phyloP scores from a whole-genome alignment of 2,113 vertebrate genomes.

The Chionis minor region DNA sequence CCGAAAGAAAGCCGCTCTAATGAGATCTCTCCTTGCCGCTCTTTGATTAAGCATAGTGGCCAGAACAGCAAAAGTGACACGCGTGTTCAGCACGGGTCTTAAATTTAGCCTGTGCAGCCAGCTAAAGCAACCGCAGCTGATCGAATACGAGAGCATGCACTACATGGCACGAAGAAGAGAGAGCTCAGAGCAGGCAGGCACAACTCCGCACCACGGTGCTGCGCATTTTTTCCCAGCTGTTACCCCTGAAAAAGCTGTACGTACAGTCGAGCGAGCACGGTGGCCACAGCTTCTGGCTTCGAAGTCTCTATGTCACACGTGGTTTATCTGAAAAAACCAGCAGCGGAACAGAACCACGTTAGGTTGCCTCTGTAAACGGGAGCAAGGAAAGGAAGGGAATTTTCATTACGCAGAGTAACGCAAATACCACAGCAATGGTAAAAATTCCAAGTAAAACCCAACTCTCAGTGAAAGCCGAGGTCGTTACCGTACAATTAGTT shows the following conservation, averaged over 20 bases:
- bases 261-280: constrained; percentile 45
- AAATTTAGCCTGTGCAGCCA: neutral
- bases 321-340: constrained; percentile 74
- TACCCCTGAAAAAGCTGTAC: constrained; percentile 14
- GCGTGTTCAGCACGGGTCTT: neutral
- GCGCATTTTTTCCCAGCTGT: constrained; percentile 23
- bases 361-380: constrained; percentile 69
- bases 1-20: constrained; percentile 7
- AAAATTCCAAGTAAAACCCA: constrained; percentile 10
- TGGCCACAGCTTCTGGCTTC: neutral
- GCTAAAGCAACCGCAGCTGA: constrained; percentile 7
- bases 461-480: neutral
- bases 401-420: neutral
- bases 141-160: neutral
- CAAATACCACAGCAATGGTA: neutral
- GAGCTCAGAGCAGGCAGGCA: neutral
- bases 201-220: neutral
- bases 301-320: constrained; percentile 71
- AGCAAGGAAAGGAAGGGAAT: constrained; percentile 24
- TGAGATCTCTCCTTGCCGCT: constrained; percentile 37
- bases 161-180: neutral
- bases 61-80: constrained; percentile 9
- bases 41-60: neutral
- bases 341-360: constrained; percentile 73
- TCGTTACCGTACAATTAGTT: neutral